These are phyloP conservation scores for Actenoides hombroni DNA, from an alignment of 2,113 vertebrate species.

Conservation along the genomic window DNA sequence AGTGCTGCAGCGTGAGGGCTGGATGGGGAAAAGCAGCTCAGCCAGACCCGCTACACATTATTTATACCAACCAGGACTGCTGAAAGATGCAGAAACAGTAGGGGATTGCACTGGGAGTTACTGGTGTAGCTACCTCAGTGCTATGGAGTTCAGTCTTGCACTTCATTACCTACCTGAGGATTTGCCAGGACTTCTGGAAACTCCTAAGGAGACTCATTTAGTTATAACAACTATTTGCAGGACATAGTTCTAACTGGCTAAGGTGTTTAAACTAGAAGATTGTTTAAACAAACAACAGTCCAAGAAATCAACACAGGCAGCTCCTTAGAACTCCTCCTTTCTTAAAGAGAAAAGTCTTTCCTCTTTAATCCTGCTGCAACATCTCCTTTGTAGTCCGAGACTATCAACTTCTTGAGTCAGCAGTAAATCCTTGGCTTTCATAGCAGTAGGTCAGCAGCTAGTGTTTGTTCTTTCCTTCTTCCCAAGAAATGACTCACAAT, in stretches of 20 bases:
- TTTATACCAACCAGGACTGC: background rate
- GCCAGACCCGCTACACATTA: no score
- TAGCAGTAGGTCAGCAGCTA: constrained; percentile 10
- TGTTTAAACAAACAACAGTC: background rate
- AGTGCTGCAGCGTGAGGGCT: no score
- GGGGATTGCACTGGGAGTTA: background rate
- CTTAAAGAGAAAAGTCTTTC: background rate
- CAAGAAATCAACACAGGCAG: background rate
- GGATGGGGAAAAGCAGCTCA: no score
- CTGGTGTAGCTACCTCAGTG: background rate
- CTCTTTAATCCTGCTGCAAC: background rate
- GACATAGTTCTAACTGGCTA: background rate
- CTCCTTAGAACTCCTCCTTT: background rate
- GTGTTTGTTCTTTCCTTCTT: constrained; percentile 20
- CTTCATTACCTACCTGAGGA: background rate
- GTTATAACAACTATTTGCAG: background rate
- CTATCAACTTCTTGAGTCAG: constrained; percentile 36
- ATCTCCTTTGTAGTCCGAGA: background rate
- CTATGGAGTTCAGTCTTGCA: background rate
- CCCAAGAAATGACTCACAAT: constrained; percentile 54
- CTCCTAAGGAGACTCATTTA: background rate
- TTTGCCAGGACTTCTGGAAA: background rate
- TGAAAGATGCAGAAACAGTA: background rate
- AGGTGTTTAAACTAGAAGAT: background rate
- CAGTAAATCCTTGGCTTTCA: background rate